Evolutionary conservation across 2,113 vertebrate species (phyloP).

Genomic region (Protobothrops mucrosquamatus): DNA sequence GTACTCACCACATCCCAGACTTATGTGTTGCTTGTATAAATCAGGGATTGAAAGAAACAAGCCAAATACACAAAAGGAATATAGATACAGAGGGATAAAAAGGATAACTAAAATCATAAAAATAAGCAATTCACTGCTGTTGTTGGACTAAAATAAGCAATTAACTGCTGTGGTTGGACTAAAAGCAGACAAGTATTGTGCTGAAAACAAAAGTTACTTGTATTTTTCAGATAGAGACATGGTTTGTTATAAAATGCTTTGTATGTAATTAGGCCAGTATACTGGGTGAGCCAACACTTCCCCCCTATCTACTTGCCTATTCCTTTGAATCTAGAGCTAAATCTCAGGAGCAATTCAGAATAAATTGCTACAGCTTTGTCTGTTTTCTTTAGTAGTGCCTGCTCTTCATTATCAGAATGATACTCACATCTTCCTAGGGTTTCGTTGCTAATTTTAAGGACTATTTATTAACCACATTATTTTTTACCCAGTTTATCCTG

Average conservation of each 20-base stretch:
- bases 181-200: slow-evolving; percentile 72
- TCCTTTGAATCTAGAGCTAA: slow-evolving; percentile 71
- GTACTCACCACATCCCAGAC: background rate
- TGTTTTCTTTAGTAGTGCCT: slow-evolving; percentile 48
- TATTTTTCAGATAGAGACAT: slow-evolving; percentile 69
- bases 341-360: slow-evolving; percentile 57
- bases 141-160: slow-evolving; percentile 61
- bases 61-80: background rate
- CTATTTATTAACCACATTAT: slow-evolving; percentile 30
- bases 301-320: slow-evolving; percentile 41
- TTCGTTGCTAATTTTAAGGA: slow-evolving; percentile 54
- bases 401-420: slow-evolving; percentile 49
- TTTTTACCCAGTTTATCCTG: slow-evolving; percentile 7
- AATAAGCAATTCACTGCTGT: slow-evolving; percentile 60
- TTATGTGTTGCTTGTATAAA: background rate
- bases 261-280: slow-evolving; percentile 70
- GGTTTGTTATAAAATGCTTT: slow-evolving; percentile 70
- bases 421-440: background rate
- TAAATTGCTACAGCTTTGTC: slow-evolving; percentile 50
- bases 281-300: slow-evolving; percentile 61
- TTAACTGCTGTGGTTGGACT: slow-evolving; percentile 56
- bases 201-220: slow-evolving; percentile 70
- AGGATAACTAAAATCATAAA: slow-evolving; percentile 63
- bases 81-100: slow-evolving; percentile 54
- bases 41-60: slow-evolving; percentile 26